phyloP scores from a whole-genome alignment of 2,113 vertebrate genomes.

The Lepidothrix coronata region DNA sequence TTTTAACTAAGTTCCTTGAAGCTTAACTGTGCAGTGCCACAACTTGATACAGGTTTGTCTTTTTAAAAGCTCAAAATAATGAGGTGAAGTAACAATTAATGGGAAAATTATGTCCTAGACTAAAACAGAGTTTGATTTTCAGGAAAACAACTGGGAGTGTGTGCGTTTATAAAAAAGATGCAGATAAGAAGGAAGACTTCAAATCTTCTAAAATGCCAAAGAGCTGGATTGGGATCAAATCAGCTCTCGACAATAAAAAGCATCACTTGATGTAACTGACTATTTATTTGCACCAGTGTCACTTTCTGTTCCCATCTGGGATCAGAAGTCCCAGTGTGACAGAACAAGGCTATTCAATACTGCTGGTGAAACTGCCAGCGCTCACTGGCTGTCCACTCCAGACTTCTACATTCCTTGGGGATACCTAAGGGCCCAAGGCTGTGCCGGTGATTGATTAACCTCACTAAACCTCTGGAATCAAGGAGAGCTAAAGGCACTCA shows the following conservation, averaged over 20 bases:
- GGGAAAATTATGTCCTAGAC: neutral
- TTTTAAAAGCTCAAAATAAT: neutral
- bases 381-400: neutral
- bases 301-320: neutral
- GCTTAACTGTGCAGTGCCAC: neutral
- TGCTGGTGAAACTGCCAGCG: neutral
- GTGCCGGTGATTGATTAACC: neutral
- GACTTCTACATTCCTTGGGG: neutral
- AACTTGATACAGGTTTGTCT: neutral
- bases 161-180: neutral
- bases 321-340: neutral
- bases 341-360: neutral
- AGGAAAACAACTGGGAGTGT: neutral
- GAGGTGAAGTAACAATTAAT: neutral
- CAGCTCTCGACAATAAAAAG: neutral
- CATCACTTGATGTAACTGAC: neutral
- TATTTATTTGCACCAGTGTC: neutral
- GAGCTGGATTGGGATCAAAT: neutral
- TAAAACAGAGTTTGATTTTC: neutral
- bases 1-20: neutral
- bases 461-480: neutral
- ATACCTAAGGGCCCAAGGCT: neutral
- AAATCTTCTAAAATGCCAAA: neutral
- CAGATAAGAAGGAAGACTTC: neutral
- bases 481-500: neutral